Conservation (phyloP, 92 coral and sea anemone species). For the Phenganax marumi region DNA sequence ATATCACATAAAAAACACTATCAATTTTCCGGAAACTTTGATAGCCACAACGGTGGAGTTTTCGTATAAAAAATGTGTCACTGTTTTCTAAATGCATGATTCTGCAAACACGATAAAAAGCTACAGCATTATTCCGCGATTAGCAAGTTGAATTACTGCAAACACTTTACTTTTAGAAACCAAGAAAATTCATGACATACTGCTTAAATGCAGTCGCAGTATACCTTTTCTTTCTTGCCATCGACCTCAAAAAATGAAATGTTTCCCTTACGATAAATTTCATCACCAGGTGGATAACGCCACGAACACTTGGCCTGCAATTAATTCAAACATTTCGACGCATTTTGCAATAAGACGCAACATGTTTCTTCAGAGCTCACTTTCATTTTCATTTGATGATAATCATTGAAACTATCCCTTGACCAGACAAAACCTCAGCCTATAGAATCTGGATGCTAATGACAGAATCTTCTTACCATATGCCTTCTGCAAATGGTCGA, state of each 20-base stretch:
- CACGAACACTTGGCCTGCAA: conserved; percentile 83
- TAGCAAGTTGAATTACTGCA: no score
- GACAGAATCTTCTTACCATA: conserved; percentile 62
- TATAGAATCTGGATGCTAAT: neutral
- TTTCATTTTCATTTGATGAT: no score
- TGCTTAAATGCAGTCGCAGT: neutral
- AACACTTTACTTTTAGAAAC: no score
- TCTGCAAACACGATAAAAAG: no score
- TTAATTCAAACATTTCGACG: neutral
- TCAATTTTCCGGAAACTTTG: no score
- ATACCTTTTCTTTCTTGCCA: conserved; percentile 89
- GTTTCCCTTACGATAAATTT: conserved; percentile 81
- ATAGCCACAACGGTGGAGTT: no score
- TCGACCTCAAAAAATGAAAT: conserved; percentile 95
- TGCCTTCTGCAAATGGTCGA: conserved; percentile 86
- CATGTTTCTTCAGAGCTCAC: no score
- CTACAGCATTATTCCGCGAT: no score
- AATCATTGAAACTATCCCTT: neutral
- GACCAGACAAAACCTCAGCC: neutral
- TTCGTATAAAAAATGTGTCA: no score
- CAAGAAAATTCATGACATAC: no score
- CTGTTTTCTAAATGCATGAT: no score
- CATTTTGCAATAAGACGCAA: neutral
- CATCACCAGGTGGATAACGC: conserved; percentile 92
- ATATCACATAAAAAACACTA: no score